These are phyloP conservation scores for Spermophilus dauricus DNA, from an alignment of 2,113 vertebrate genomes.

Conservation along the genomic window DNA sequence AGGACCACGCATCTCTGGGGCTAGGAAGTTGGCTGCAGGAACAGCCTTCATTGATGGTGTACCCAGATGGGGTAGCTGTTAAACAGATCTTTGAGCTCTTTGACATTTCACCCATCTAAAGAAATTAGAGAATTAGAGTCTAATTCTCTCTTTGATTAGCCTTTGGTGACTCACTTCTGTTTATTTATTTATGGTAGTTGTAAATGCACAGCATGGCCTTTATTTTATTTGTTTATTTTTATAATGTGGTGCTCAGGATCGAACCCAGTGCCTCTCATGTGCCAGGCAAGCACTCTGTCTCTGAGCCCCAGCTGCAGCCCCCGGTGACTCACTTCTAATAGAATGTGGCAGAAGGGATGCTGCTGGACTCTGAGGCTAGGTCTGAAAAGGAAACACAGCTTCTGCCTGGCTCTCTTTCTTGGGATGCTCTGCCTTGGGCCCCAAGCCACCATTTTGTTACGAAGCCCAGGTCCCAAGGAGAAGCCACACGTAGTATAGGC, in stretches of 20 bases:
- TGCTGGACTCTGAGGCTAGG: neutral
- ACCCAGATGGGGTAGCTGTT: neutral
- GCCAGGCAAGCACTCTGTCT: neutral
- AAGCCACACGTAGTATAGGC: rapidly evolving
- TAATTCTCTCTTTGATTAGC: neutral
- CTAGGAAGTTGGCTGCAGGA: neutral
- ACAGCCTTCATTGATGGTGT: neutral
- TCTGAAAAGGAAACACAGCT: neutral
- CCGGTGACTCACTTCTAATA: neutral
- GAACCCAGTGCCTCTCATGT: too few relatives aligned
- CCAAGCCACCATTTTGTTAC: neutral
- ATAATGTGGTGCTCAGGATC: too few relatives aligned
- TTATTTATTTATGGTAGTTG: too few relatives aligned
- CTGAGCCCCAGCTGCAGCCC: too few relatives aligned
- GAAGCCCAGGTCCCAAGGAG: neutral
- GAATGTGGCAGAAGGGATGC: neutral
- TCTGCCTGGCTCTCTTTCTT: neutral
- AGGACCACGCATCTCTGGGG: neutral
- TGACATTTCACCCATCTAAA: neutral
- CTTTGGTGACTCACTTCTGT: neutral
- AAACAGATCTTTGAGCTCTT: neutral
- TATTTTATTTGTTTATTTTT: too few relatives aligned
- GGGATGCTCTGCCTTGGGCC: neutral
- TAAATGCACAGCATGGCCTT: too few relatives aligned
- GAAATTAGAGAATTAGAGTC: neutral